A percentile compares a stretch with the other conserved stretches of the same genome.
Evolutionary conservation across 1,140 invertebrate genomes (phyloP).

Genomic region (Epicauta chinensis): DNA sequence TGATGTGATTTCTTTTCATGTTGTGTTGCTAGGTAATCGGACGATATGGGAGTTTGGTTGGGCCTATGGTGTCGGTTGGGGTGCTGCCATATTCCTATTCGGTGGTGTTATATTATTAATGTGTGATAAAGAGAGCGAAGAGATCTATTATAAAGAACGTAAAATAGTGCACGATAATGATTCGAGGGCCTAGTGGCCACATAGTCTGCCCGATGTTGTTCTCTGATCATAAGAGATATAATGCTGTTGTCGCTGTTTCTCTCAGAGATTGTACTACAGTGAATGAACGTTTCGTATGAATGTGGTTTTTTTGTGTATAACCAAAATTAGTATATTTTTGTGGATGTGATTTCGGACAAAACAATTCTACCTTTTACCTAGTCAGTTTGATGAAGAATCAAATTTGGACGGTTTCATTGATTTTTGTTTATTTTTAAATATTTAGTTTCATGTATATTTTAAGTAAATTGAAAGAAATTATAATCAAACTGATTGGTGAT

Average conservation of each 20-base stretch:
- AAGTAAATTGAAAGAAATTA: background rate
- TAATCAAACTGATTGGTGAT: conserved; percentile 32
- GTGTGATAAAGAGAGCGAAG: conserved; percentile 96
- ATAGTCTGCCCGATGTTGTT: conserved; percentile 71
- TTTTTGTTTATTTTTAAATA: background rate
- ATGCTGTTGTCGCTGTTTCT: conserved; percentile 32
- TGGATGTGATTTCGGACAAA: background rate
- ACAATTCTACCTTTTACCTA: conserved; percentile 24
- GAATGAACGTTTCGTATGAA: conserved; percentile 35
- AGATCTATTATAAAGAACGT: conserved; percentile 96
- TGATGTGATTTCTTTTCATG: background rate
- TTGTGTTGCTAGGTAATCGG: conserved; percentile 62
- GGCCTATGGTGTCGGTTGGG: conserved; percentile 97
- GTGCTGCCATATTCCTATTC: conserved; percentile 91
- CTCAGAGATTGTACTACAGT: conserved; percentile 27
- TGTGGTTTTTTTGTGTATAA: conserved; percentile 9
- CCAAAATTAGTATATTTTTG: background rate
- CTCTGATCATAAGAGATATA: conserved; percentile 47
- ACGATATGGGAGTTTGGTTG: conserved; percentile 92
- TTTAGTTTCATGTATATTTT: background rate
- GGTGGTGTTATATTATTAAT: conserved; percentile 87
- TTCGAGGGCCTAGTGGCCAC: conserved; percentile 64
- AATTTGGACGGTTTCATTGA: background rate
- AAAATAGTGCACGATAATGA: conserved; percentile 73
- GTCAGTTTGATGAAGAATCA: conserved; percentile 31